Evolutionary conservation across 1,140 invertebrate genomes (phyloP).

Genomic region (Maconellicoccus hirsutus): DNA sequence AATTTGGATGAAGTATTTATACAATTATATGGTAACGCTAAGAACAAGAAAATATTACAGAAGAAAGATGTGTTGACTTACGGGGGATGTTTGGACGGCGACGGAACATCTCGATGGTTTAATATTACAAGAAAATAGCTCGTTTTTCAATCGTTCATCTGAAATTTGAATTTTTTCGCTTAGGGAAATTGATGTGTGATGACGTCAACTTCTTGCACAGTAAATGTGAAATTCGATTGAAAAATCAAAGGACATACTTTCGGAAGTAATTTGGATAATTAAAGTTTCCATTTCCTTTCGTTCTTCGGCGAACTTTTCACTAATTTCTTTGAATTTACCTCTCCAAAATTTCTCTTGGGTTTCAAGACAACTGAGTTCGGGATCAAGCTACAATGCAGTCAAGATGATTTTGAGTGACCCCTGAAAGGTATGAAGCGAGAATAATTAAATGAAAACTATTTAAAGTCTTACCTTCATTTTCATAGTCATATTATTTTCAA

Average conservation of each 20-base stretch:
- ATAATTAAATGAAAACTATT: neutral
- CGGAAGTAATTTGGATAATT: neutral
- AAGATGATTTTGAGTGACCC: neutral
- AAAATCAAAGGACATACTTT: neutral
- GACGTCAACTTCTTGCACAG: too few species aligned
- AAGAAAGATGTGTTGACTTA: neutral
- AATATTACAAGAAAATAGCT: neutral
- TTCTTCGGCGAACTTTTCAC: neutral
- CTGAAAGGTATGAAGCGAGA: neutral
- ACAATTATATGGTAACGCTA: too few species aligned
- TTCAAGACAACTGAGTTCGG: neutral
- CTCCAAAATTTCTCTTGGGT: neutral
- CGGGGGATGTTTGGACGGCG: neutral
- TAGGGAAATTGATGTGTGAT: too few species aligned
- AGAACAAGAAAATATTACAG: neutral
- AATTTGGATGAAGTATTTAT: too few species aligned
- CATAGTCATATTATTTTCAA: neutral
- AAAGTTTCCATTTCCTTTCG: neutral
- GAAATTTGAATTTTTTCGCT: neutral
- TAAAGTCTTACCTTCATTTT: neutral
- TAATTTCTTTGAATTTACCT: neutral
- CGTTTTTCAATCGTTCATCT: neutral
- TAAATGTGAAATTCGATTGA: neutral
- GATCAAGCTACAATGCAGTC: neutral
- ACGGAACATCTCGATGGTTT: neutral